Evolutionary conservation across 2,888 invertebrate species (phyloP), one percentile per base, ranked within the genome.

Genomic region (Platycnemis pennipes): DNA sequence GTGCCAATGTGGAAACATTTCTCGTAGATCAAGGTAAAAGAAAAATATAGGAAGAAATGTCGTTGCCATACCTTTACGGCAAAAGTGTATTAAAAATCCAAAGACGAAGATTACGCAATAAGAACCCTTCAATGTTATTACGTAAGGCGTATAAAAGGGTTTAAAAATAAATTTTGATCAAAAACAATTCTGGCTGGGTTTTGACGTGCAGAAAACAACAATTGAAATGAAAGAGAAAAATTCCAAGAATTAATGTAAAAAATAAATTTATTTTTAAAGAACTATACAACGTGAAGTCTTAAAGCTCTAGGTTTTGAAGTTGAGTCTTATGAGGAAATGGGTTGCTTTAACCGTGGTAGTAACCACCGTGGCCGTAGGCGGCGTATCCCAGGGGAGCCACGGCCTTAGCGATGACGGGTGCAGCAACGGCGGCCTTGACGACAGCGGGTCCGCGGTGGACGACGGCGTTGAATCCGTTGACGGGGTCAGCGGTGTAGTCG

Each of bases 361-460:
- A 77, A 37, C 77, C 77, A 37, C 77, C 94, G 94, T 94, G 53
- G 44, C 89, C 88, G 77, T 31, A 86, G 94, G n/a, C 95, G 49
- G 46, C 86, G 42, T 69, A 94, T 26, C 45, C 86, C 16, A 53
- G 37, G 56, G 94, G 86, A 42, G 94, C 86, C 31, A 88, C 94
- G 56, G 88, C 77, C 86, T 94, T 94, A 19, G 94, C 94, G n/a
- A 94, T 56, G 87, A 87, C 77, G 31, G 91, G 56, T 0, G 91
- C 91, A 42, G 63, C 91, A 63, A 49, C 63, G 42, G 63, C 91
- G 88, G 53, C 49, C 44, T 88, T 88, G 44, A 87, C 94, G 42
- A 94, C 87, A n/a, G 91, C 63, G 5, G 91, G 91, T 37, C 49
- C 42, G 16, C 91, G 91, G 44, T 91, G 91, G 63, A 91, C 91